Percentiles rank a stretch among this genome's conserved stretches.
These are phyloP conservation scores for Trichechus manatus DNA, from an alignment of 2,113 vertebrate genomes.

Conservation along the genomic window DNA sequence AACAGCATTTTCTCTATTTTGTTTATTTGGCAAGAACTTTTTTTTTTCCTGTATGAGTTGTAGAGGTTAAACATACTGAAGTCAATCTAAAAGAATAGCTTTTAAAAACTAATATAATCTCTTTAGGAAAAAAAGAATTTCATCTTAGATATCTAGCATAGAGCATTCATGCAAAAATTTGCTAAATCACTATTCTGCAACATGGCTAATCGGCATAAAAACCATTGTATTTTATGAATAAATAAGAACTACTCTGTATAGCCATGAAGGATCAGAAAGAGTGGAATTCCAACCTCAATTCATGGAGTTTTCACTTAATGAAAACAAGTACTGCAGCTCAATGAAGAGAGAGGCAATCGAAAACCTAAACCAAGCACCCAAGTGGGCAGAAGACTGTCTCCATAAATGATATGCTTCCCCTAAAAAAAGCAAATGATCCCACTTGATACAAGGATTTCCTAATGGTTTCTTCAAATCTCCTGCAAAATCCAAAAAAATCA, in stretches of 20 bases:
- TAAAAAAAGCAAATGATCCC: constrained; percentile 42
- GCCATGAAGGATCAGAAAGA: not conserved
- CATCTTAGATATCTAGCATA: constrained; percentile 64
- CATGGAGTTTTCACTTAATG: constrained; percentile 50
- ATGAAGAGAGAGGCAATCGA: constrained; percentile 13
- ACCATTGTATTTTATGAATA: constrained; percentile 71
- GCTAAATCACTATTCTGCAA: constrained; percentile 72
- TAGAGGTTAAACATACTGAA: constrained; percentile 69
- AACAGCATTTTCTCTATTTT: constrained; percentile 75
- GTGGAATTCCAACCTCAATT: constrained; percentile 29
- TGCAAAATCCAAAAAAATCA: constrained; percentile 79
- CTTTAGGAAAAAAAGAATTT: constrained; percentile 61
- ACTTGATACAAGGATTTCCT: constrained; percentile 80
- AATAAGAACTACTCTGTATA: constrained; percentile 44
- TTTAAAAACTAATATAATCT: constrained; percentile 69
- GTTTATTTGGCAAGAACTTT: constrained; percentile 60
- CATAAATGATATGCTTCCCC: constrained; percentile 47
- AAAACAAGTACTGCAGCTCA: constrained; percentile 56
- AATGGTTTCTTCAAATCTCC: constrained; percentile 80
- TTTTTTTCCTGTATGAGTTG: constrained; percentile 64
- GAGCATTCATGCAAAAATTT: constrained; percentile 62
- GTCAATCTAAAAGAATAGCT: constrained; percentile 56
- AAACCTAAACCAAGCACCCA: constrained; percentile 38
- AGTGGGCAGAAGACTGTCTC: not conserved
- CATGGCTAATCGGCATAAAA: constrained; percentile 48